Evolutionary conservation across 2,113 vertebrate species (phyloP).

Genomic region (Regulus satrapa): DNA sequence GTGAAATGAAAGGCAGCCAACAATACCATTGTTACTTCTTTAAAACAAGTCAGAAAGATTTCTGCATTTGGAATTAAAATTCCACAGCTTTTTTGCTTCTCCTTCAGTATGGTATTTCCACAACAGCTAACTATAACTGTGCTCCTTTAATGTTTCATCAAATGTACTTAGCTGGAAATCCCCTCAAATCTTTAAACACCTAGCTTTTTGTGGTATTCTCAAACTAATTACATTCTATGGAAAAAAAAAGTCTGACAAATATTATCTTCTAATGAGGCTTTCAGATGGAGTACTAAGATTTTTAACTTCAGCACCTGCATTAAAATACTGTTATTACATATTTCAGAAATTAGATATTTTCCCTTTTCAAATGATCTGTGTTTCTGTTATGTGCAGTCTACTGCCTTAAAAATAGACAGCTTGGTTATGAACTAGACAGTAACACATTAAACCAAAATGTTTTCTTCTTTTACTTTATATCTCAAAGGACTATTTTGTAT

Average conservation of each 20-base stretch:
- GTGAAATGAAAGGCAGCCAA: not conserved
- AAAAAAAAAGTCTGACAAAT: not conserved
- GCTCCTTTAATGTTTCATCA: not conserved
- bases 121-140: not conserved
- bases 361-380: not conserved
- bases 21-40: not conserved
- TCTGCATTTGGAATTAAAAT: not conserved
- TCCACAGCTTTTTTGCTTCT: not conserved
- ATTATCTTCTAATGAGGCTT: not conserved
- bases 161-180: not conserved
- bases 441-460: not conserved
- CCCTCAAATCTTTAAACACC: not conserved
- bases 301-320: not conserved
- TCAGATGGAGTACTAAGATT: not conserved
- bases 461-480: not conserved
- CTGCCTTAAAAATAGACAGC: not conserved
- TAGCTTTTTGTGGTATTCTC: not conserved
- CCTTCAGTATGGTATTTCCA: not conserved
- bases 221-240: not conserved
- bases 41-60: not conserved
- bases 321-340: not conserved
- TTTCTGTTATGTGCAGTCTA: not conserved
- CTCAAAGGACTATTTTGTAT: not conserved
- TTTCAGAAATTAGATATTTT: not conserved
- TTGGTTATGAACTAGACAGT: not conserved